Percentiles rank a stretch among this genome's conserved stretches.
phyloP scores from a whole-genome alignment of 2,113 vertebrate species.

The Crocuta crocuta region DNA sequence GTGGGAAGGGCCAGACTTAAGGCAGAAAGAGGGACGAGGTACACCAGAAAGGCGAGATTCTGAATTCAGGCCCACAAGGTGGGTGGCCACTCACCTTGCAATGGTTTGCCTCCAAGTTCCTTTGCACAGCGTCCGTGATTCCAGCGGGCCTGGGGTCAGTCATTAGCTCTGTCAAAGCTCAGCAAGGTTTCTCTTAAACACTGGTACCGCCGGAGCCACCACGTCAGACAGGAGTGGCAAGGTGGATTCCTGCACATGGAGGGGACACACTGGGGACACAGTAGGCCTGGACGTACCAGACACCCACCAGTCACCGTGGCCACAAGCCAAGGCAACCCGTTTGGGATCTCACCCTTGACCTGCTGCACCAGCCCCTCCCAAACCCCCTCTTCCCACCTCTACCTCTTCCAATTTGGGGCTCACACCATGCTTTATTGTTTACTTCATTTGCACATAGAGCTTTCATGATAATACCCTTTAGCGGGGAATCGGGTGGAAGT shows the following conservation, averaged over 20 bases:
- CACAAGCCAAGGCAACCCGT: neutral
- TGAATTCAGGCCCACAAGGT: neutral
- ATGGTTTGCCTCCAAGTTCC: neutral
- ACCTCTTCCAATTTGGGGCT: fast-evolving
- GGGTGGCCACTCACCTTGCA: neutral
- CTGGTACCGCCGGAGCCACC: neutral
- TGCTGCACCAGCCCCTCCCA: neutral
- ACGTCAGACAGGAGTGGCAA: neutral
- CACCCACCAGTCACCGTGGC: neutral
- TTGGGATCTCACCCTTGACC: neutral
- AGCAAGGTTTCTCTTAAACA: neutral
- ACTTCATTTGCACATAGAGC: neutral
- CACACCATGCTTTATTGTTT: neutral
- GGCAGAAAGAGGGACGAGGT: fast-evolving
- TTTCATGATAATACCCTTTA: neutral
- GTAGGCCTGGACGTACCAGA: too few relatives aligned
- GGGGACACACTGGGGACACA: too few relatives aligned
- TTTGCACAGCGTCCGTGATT: neutral
- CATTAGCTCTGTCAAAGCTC: neutral
- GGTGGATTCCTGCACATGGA: neutral
- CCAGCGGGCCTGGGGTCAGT: neutral
- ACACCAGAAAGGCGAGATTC: neutral
- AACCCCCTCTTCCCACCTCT: neutral
- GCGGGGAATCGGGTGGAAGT: neutral
- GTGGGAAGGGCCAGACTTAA: neutral